Conservation (phyloP, 2,113 vertebrate species). For the Cynocephalus volans region DNA sequence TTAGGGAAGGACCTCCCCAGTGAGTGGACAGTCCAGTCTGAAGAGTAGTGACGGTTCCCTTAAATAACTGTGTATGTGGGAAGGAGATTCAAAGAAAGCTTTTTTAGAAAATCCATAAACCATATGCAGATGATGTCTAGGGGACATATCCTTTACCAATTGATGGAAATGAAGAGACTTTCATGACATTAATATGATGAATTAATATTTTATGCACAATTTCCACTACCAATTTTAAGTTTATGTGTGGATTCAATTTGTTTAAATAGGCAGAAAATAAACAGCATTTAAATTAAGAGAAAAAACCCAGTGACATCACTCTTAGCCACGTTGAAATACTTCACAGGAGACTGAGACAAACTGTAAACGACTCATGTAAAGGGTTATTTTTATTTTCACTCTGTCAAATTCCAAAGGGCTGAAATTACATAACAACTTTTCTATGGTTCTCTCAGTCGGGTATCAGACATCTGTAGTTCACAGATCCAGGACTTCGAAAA, state of each 20-base stretch:
- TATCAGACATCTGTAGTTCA: slow-evolving; percentile 42
- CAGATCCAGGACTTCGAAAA: slow-evolving; percentile 60
- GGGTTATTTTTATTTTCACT: slow-evolving; percentile 68
- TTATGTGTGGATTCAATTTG: slow-evolving; percentile 62
- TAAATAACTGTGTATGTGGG: slow-evolving; percentile 68
- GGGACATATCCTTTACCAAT: background rate
- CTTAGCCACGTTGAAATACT: slow-evolving; percentile 48
- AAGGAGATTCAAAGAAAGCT: slow-evolving; percentile 23
- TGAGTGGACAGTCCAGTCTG: slow-evolving; percentile 42
- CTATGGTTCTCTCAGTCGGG: slow-evolving; percentile 45
- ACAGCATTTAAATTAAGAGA: slow-evolving; percentile 57
- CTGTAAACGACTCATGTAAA: slow-evolving; percentile 17
- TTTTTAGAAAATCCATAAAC: slow-evolving; percentile 78
- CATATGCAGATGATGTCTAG: slow-evolving; percentile 74
- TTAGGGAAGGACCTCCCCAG: background rate
- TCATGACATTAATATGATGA: background rate
- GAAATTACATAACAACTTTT: slow-evolving; percentile 61
- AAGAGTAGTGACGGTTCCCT: slow-evolving; percentile 57
- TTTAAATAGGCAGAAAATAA: slow-evolving; percentile 32
- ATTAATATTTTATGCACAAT: slow-evolving; percentile 60
- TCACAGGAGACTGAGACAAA: slow-evolving; percentile 1
- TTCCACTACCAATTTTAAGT: slow-evolving; percentile 49
- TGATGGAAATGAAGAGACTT: slow-evolving; percentile 11
- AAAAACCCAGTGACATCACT: background rate
- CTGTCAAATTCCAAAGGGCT: slow-evolving; percentile 65